These are phyloP conservation scores for Aurelia aurita DNA, from an alignment of 30 jellyfish, hydroid and myxozoan species.

Conservation along the genomic window DNA sequence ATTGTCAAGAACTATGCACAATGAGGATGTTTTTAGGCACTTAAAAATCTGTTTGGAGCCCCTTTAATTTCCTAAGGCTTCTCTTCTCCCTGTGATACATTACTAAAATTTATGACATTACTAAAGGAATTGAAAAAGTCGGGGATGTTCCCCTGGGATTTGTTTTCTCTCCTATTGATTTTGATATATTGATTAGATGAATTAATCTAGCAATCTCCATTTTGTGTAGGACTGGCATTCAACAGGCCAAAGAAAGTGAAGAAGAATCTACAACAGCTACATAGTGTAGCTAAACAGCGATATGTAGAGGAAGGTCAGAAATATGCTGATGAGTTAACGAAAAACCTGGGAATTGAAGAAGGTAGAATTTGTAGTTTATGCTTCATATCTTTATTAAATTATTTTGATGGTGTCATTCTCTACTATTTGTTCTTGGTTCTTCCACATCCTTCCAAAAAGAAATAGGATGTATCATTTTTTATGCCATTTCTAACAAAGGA, in stretches of 20 bases:
- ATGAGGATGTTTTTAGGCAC: too few relatives aligned
- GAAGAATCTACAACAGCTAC: conserved; percentile 11
- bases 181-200: not conserved
- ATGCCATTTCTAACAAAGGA: not conserved
- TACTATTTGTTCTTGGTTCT: too few relatives aligned
- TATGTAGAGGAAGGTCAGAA: conserved; percentile 64
- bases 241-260: conserved; percentile 72
- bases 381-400: too few relatives aligned
- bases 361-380: conserved; percentile 28
- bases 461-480: not conserved
- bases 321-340: conserved; percentile 69
- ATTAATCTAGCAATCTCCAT: not conserved
- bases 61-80: too few relatives aligned
- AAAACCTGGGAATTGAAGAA: conserved; percentile 60
- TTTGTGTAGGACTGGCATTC: conserved; percentile 77
- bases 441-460: too few relatives aligned
- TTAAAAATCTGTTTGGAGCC: too few relatives aligned
- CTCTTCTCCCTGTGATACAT: too few relatives aligned
- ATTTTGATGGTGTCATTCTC: too few relatives aligned
- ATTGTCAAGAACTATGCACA: too few relatives aligned
- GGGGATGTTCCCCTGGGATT: not conserved
- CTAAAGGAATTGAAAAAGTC: not conserved
- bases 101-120: not conserved
- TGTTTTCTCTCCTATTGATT: not conserved
- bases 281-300: conserved; percentile 64